Conservation (phyloP, 2,113 vertebrate species). For the Muntiacus muntjak region DNA sequence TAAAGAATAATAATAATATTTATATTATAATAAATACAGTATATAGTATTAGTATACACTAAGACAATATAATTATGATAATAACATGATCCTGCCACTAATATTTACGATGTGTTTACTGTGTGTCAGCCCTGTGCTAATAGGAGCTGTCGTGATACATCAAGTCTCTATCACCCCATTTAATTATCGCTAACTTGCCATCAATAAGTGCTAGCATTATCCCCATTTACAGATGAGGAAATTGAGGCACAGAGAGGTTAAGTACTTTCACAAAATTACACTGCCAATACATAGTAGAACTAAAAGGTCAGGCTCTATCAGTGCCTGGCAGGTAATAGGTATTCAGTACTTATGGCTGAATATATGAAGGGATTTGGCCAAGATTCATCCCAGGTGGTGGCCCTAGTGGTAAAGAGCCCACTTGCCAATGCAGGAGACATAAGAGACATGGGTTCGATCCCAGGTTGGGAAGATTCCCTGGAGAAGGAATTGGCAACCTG, state of each 20-base stretch:
- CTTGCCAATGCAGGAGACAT: not conserved
- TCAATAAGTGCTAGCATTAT: not conserved
- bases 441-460: not conserved
- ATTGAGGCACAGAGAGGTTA: not conserved
- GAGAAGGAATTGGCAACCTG: not conserved
- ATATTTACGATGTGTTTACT: not conserved
- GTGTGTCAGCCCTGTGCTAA: not conserved
- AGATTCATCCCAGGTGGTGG: not conserved
- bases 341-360: not conserved
- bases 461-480: not conserved
- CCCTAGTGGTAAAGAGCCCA: not conserved
- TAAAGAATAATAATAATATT: conserved; percentile 33
- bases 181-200: not conserved
- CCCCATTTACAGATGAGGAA: not conserved
- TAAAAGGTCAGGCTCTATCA: not conserved
- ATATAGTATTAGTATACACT: not conserved
- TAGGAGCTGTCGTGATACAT: not conserved
- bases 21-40: conserved; percentile 15
- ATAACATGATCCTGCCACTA: not conserved
- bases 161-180: not conserved
- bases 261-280: not conserved
- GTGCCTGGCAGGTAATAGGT: not conserved
- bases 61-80: not conserved
- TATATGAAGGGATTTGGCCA: not conserved
- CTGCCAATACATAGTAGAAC: not conserved